A percentile compares a stretch with the other conserved stretches of the same genome.
Conservation (phyloP, 2,797 vertebrate genomes). For the Pangasius macronema region DNA sequence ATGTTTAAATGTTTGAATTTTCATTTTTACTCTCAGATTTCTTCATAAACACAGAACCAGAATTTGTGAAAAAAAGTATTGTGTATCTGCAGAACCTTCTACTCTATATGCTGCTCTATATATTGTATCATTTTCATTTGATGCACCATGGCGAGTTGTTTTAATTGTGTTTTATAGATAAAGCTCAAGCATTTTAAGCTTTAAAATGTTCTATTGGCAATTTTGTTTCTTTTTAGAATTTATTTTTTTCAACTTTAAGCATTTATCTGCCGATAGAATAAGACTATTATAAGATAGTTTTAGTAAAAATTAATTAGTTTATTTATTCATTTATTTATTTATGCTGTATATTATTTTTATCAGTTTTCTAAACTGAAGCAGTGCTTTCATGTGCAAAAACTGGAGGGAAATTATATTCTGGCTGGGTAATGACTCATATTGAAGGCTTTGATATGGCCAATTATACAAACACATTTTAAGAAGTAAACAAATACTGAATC, state of each 20-base stretch:
- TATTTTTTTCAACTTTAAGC: background rate
- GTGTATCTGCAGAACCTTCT: too few relatives aligned
- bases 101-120: background rate
- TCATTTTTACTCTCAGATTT: too few relatives aligned
- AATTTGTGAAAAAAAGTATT: too few relatives aligned
- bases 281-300: background rate
- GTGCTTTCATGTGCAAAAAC: conserved; percentile 1
- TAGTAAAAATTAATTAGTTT: background rate
- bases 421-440: conserved; percentile 9
- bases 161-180: background rate
- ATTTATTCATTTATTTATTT: background rate
- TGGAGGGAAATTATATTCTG: background rate
- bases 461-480: background rate
- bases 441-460: conserved; percentile 6
- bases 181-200: background rate
- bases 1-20: too few relatives aligned
- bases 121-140: background rate
- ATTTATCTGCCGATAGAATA: background rate
- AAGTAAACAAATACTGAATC: conserved; percentile 1
- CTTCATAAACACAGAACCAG: too few relatives aligned
- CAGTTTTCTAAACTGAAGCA: background rate
- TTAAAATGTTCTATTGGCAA: background rate
- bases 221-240: background rate
- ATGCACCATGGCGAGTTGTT: background rate
- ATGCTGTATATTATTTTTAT: background rate